Evolutionary conservation across 1,140 invertebrate genomes (phyloP), one percentile per base, ranked within the genome.

Genomic region (Brachionus rotundiformis): DNA sequence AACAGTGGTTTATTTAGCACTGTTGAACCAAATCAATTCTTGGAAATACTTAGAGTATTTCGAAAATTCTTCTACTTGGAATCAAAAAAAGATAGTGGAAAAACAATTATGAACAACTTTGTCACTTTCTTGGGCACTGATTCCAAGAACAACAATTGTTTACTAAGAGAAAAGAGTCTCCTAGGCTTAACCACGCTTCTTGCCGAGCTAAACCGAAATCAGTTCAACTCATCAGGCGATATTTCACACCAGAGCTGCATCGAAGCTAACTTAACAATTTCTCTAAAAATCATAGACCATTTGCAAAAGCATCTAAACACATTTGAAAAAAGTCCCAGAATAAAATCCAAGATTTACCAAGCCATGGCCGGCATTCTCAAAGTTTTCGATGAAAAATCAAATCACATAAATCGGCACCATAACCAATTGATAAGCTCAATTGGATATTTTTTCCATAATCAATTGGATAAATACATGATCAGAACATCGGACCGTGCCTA

Each of bases 281-380:
- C 63, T n/a, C 36, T 68, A 36, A 33, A 41, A n/a, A 68, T 68
- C 31, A 68, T 68, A 6, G 63, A 68, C 4, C 31, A 68, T n/a
- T 36, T 68, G 2, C 29, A 68, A 36, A 39, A 33, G 29, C 63
- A 68, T 36, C 16, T 68, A 0, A 19, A 4, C 31, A 31, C 63
- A 36, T 39, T 19, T 68, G 63, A 68, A 36, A 68, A 33, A 19
- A 36, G 33, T 36, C 29, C 33, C n/a, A 33, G 4, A 10, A 19
- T 68, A 23, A 68, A 68, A 16, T 68, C 31, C 16, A 68, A 68
- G 36, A 36, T 68, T 36, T 68, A 68, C 29, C 63, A 68, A 36
- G n/a, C 11, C 4, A 3, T 68, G 31, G 2, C 16, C 33, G 27
- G 29, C n/a, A 33, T 36, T 8, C 11, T 68, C 5, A 68, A 36